Evolutionary conservation across 2,888 invertebrate genomes (phyloP).

Genomic region (Lasioglossum vierecki): DNA sequence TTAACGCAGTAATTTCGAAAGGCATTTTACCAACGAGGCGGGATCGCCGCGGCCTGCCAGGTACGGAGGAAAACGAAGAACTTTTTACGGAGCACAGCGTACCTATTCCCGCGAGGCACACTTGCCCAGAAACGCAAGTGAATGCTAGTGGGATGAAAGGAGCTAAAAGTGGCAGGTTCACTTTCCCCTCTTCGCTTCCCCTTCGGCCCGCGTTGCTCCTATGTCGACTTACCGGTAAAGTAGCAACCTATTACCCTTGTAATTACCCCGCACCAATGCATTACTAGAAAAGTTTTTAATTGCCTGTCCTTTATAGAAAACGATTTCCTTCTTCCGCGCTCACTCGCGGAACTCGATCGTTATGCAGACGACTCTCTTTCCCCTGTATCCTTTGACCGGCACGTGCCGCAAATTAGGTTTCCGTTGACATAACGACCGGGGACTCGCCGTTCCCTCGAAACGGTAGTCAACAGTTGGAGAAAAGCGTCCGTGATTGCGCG

Average conservation of each 20-base stretch:
- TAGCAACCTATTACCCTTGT: conserved; percentile 59
- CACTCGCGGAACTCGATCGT: background rate
- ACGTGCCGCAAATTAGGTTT: conserved; percentile 36
- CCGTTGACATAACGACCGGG: background rate
- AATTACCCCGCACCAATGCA: conserved; percentile 57
- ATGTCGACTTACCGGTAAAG: conserved; percentile 39
- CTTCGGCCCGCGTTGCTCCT: background rate
- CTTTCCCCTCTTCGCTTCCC: conserved; percentile 35
- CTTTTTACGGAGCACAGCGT: conserved; percentile 45
- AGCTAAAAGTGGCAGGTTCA: conserved; percentile 47
- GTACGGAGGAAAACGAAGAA: conserved; percentile 32
- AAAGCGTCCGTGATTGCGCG: conserved; percentile 10
- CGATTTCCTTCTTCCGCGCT: conserved; percentile 23
- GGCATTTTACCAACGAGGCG: conserved; percentile 33
- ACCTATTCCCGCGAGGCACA: conserved; percentile 50
- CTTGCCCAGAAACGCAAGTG: conserved; percentile 54
- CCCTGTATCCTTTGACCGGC: conserved; percentile 5
- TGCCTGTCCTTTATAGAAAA: conserved; percentile 46
- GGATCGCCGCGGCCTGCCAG: conserved; percentile 22
- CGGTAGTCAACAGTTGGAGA: conserved; percentile 22
- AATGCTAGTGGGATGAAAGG: conserved; percentile 41
- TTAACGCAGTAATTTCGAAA: conserved; percentile 61
- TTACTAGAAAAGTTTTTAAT: conserved; percentile 63
- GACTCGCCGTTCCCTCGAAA: background rate
- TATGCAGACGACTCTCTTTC: background rate